phyloP scores from a whole-genome alignment of 2,113 vertebrate genomes.

The Scartelaos histophorus region DNA sequence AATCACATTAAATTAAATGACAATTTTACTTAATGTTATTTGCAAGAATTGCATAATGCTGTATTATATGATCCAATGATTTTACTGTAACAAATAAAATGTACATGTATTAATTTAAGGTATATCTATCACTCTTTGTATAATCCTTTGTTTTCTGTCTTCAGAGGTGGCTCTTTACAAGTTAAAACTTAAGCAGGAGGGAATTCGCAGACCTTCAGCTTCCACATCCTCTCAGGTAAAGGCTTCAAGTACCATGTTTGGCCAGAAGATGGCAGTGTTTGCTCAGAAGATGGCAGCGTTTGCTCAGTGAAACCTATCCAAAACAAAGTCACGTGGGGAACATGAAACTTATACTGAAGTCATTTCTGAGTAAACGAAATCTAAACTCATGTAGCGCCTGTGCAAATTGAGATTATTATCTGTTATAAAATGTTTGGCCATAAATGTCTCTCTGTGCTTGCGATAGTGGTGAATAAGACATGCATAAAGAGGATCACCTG shows the following conservation, averaged over 20 bases:
- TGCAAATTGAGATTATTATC: neutral
- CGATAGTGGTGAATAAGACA: neutral
- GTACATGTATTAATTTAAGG: too few relatives aligned
- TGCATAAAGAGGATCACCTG: neutral
- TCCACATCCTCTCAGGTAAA: conserved; percentile 74
- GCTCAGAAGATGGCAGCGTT: conserved; percentile 52
- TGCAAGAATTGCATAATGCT: too few relatives aligned
- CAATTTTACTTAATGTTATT: too few relatives aligned
- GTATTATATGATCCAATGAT: too few relatives aligned
- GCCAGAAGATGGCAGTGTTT: conserved; percentile 57
- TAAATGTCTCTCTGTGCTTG: neutral
- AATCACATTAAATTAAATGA: too few relatives aligned
- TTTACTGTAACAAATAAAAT: too few relatives aligned
- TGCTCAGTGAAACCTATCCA: neutral
- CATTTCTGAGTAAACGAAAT: conserved; percentile 72
- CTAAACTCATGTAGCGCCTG: conserved; percentile 19
- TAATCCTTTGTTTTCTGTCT: conserved; percentile 2
- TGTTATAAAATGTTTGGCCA: neutral
- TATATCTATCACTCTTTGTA: too few relatives aligned
- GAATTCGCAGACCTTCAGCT: conserved; percentile 74
- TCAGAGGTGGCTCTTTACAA: conserved; percentile 83
- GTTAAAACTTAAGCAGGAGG: conserved; percentile 83
- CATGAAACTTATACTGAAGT: conserved; percentile 45
- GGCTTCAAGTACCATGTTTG: neutral
- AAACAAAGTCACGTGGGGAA: conserved; percentile 41